Evolutionary conservation across 2,797 vertebrate genomes (phyloP), one percentile per base, ranked within the genome.

Genomic region (Liparis tanakae): DNA sequence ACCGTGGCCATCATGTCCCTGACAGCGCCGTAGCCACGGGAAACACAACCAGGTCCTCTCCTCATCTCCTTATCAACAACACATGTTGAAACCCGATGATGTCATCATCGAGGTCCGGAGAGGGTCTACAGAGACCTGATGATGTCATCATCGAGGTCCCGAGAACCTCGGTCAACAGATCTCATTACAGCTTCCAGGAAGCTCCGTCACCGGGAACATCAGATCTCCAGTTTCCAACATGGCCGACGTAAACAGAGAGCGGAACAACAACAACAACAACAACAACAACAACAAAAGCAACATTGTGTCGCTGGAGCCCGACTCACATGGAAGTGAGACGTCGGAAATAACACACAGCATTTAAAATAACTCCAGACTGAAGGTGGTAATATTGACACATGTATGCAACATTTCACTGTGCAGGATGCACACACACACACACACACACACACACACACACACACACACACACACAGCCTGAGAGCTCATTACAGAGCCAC

Each of bases 211-310:
- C 53, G 51, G 22, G 80, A 87, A 79, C 58, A 74, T 79, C 67
- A 77, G 36, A 72, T 76, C 57, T 25, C 17, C 37, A 66, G 55
- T 60, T 54, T 84, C 64, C 56, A 81, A 51, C 59, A 33, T 25
- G 36, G 56, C 54, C 72, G 76, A 78, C 59, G 64, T 59, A 81
- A 88, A 81, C 73, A 80, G 50, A 78, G 63, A 76, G 36, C 34
- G 43, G 46, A 18, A 57, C 15, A 61, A 30, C 25, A 30, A 30
- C 25, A 30, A 30, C 25, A 70, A 36, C 36, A 57, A 36, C 56
- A 30, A 30, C 25, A 70, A 36, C n/a, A n/a, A n/a, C n/a, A n/a
- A n/a, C n/a, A n/a, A n/a, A n/a, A n/a, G n/a, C 34, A 57, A 36
- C 56, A 72, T 13, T 17, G 12, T 22, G 37, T 67, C 5, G 2